phyloP scores from a whole-genome alignment of 1,140 invertebrate genomes.

The Drosophila ohnishii region DNA sequence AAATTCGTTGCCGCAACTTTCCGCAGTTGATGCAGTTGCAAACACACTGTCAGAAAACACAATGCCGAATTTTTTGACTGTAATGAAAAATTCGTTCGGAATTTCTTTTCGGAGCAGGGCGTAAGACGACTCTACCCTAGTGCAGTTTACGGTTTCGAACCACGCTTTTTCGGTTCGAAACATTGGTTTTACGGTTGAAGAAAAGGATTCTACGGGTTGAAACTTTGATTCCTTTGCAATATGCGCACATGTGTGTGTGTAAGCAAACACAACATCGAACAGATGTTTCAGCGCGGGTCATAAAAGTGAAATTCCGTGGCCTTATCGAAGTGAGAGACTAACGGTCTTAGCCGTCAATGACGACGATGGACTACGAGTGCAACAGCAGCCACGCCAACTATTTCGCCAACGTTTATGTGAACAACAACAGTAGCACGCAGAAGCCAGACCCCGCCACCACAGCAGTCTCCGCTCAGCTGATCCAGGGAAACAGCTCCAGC shows the following conservation, averaged over 20 bases:
- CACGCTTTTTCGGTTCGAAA: background rate
- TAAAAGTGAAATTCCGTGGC: constrained; percentile 29
- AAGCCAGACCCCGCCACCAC: constrained; percentile 22
- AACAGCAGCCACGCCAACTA: constrained; percentile 28
- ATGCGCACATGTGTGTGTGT: background rate
- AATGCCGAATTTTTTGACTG: background rate
- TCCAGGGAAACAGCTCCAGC: constrained; percentile 53
- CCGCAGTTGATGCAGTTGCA: background rate
- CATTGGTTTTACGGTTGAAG: background rate
- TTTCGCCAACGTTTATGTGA: constrained; percentile 43
- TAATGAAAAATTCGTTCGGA: background rate
- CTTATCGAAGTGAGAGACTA: background rate
- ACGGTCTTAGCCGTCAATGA: constrained; percentile 23
- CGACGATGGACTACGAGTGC: constrained; percentile 9
- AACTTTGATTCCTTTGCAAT: background rate
- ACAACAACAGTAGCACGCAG: constrained; percentile 42
- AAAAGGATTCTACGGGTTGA: background rate
- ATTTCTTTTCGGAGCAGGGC: background rate
- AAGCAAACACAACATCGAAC: constrained; percentile 4
- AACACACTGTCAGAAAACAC: background rate
- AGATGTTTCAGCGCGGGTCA: constrained; percentile 22
- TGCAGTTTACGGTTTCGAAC: background rate
- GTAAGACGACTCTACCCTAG: background rate
- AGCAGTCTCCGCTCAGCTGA: constrained; percentile 40
- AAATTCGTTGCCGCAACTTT: background rate